Evolutionary conservation across 2,113 vertebrate genomes (phyloP).

Genomic region (Eulacestoma nigropectus): DNA sequence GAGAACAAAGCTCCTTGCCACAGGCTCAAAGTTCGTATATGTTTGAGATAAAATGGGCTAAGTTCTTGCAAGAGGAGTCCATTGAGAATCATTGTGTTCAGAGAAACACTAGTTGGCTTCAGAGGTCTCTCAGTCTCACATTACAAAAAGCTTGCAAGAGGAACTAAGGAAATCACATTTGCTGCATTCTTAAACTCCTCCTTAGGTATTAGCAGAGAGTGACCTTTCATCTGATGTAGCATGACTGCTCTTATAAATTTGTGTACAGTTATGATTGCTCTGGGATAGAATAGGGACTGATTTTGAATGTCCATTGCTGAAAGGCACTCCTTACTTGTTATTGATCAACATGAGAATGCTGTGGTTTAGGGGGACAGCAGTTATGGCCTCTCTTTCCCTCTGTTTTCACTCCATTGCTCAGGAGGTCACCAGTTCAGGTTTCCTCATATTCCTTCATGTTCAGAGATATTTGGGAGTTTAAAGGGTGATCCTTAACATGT

Average conservation of each 20-base stretch:
- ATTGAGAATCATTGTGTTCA: not conserved
- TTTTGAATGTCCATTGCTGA: not conserved
- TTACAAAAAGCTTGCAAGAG: not conserved
- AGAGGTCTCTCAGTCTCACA: not conserved
- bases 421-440: not conserved
- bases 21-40: not conserved
- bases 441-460: not conserved
- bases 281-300: not conserved
- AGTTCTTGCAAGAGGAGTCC: not conserved
- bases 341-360: not conserved
- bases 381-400: not conserved
- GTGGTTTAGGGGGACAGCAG: not conserved
- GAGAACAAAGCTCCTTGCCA: not conserved
- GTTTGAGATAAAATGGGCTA: not conserved
- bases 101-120: not conserved
- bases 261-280: not conserved
- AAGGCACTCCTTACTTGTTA: not conserved
- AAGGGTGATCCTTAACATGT: not conserved
- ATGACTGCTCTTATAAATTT: not conserved
- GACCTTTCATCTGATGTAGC: not conserved
- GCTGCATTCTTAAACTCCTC: not conserved
- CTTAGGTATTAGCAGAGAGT: not conserved
- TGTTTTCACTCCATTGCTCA: not conserved
- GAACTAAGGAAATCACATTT: not conserved
- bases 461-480: not conserved